Conservation (phyloP, 53 echinoderm and acorn worm genomes). For the Temnopleurus reevesii region DNA sequence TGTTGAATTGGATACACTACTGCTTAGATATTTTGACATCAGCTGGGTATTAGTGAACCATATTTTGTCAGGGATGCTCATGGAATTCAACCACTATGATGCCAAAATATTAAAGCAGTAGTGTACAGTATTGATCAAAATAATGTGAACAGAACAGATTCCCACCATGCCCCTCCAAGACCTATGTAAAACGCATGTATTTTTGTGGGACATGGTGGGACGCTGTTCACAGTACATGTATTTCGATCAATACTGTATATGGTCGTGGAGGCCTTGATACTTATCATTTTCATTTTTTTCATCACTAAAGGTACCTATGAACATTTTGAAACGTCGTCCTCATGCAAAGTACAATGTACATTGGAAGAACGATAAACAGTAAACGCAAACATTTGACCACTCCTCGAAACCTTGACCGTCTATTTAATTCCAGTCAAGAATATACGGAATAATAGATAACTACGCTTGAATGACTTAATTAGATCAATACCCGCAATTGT, state of each 20-base stretch:
- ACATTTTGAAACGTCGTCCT: background rate
- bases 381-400: background rate
- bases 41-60: no score
- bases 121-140: background rate
- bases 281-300: background rate
- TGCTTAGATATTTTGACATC: no score
- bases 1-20: no score
- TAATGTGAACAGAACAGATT: no score
- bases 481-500: constrained; percentile 43
- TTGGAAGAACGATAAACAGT: background rate
- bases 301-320: background rate
- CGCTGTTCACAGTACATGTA: background rate
- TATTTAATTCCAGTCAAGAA: background rate
- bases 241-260: background rate
- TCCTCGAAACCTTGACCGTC: background rate
- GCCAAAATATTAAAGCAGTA: no score
- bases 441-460: constrained; percentile 9
- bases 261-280: no score
- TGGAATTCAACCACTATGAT: no score
- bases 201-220: background rate
- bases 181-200: background rate
- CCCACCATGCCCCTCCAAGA: no score
- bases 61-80: no score
- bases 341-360: background rate
- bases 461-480: constrained; percentile 11